Evolutionary conservation across 2,888 invertebrate genomes (phyloP).

Genomic region (Lydus trimaculatus): DNA sequence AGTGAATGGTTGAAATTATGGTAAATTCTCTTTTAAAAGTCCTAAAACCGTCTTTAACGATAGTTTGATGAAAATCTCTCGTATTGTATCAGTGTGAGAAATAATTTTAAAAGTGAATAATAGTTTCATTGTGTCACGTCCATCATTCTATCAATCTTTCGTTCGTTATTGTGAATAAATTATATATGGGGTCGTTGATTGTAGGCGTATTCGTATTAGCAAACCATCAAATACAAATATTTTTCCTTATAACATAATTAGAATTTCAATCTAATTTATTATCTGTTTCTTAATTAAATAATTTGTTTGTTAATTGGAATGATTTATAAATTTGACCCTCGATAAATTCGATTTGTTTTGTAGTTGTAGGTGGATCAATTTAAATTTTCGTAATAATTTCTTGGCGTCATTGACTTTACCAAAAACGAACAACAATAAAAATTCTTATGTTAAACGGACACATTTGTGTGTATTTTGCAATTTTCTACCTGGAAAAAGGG

Average conservation of each 20-base stretch:
- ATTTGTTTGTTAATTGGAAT: background rate
- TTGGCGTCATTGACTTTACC: background rate
- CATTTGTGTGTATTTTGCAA: too few relatives aligned
- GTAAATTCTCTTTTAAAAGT: constrained; percentile 33
- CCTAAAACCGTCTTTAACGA: background rate
- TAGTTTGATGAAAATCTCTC: background rate
- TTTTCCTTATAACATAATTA: background rate
- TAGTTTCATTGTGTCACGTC: constrained; percentile 2
- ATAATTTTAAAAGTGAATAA: constrained; percentile 3
- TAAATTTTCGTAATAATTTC: background rate
- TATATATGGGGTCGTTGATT: background rate
- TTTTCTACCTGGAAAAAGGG: background rate
- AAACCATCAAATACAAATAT: background rate
- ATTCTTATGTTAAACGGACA: background rate
- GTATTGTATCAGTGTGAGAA: constrained; percentile 26
- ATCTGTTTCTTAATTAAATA: background rate
- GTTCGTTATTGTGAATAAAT: background rate
- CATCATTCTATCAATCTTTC: background rate
- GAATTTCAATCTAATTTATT: background rate
- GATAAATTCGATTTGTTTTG: background rate
- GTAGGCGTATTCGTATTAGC: background rate
- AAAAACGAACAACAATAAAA: background rate
- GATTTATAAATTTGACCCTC: background rate
- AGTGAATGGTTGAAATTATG: constrained; percentile 37
- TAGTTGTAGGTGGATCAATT: background rate